Base-by-base conservation (phyloP, 2,888 invertebrate species). In the Horisme vitalbata region DNA sequence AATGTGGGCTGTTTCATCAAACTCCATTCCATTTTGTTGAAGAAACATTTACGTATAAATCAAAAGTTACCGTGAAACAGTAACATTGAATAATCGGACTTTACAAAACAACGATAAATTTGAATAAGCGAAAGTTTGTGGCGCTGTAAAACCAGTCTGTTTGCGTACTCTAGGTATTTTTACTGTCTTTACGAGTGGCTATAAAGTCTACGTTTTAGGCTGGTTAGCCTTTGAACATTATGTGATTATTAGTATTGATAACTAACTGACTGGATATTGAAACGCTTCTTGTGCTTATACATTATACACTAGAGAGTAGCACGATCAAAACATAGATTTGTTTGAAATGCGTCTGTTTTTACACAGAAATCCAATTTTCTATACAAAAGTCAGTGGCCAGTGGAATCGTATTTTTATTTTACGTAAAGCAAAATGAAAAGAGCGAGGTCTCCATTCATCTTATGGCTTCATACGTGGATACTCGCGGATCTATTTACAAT, bases 81-180 rank as follows among this genome's bases (percentile, higher is more conserved):
- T 58, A 59, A 66, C 63, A 61, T 63, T 64, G 56, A 61, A 68
- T 65, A 63, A 67, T 51, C 37, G 52, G n/a, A 46, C 45, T 59
- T 59, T 41, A 58, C 59, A 62, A 48, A 57, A 63, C 61, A 61
- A 55, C 58, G 52, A 61, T 53, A 52, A 55, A 63, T 71, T 71
- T 65, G 59, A 71, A 74, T 71, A 71, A 73, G 59, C 63, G 73
- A 72, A 71, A 71, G 71, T 74, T 56, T 43, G 53, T 30, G 23
- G 44, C 20, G 47, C 33, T 41, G 41, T 52, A 45, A 45, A 55
- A 56, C 53, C 55, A 47, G 52, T 55, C 41, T 49, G 31, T 36
- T 41, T 24, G 39, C 14, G 39, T 39, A 41, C 23, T 50, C 41
- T 32, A 43, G 30, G 35, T 48, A 41, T 49, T 53, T 41, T 26